Conservation (phyloP, 2,888 invertebrate species). For the Carterocephalus palaemon region DNA sequence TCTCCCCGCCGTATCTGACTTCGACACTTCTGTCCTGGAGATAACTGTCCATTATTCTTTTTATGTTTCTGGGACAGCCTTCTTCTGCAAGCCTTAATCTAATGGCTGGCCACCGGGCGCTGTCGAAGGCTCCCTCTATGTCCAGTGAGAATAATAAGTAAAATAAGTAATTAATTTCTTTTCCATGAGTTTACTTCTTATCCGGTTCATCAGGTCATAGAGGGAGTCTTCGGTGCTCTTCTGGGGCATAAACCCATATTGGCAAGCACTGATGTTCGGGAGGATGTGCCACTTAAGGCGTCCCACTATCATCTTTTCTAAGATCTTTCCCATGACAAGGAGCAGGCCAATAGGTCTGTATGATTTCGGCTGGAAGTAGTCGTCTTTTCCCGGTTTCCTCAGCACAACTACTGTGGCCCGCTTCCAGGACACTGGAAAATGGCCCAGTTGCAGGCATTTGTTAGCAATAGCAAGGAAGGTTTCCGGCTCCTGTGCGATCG, state of each 20-base stretch:
- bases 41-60: background rate
- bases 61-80: background rate
- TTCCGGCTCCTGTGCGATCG: background rate
- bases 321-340: constrained; percentile 16
- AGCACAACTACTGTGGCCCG: constrained; percentile 11
- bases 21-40: background rate
- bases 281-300: background rate
- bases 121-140: background rate
- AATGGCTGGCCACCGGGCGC: background rate
- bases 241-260: background rate
- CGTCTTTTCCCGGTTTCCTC: constrained; percentile 12
- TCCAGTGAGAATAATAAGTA: background rate
- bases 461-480: background rate
- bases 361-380: constrained; percentile 10
- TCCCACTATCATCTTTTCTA: background rate
- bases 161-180: too few relatives aligned
- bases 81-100: background rate
- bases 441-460: constrained; percentile 9
- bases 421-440: constrained; percentile 25
- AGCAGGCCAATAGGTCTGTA: constrained; percentile 22
- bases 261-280: constrained; percentile 3
- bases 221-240: background rate
- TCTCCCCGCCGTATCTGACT: background rate
- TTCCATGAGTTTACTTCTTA: too few relatives aligned
- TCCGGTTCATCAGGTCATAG: background rate